Conservation (phyloP, 2,888 invertebrate genomes). For the Adela reaumurella region DNA sequence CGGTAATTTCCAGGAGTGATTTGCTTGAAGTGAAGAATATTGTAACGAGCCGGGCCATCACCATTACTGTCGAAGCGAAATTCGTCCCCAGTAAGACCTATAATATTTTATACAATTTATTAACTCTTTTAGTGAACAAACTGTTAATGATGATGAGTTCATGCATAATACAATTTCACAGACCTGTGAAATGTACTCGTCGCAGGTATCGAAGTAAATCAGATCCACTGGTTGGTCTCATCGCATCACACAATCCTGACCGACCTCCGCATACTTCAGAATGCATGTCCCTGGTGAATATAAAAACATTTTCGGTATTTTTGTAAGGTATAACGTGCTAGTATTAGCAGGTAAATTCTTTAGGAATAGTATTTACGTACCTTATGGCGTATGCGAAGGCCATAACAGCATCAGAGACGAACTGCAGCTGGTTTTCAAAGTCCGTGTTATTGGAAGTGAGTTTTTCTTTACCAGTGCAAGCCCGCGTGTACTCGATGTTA, state of each 20-base stretch:
- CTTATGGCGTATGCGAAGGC: conserved; percentile 87
- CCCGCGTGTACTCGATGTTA: conserved; percentile 65
- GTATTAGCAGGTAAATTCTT: not conserved
- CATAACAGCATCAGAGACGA: conserved; percentile 94
- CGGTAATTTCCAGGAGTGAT: conserved; percentile 66
- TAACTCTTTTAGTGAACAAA: too few relatives aligned
- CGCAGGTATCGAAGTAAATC: conserved; percentile 79
- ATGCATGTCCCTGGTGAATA: conserved; percentile 75
- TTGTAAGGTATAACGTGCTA: not conserved
- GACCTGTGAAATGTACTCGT: conserved; percentile 85
- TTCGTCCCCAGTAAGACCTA: conserved; percentile 84
- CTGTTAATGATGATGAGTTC: too few relatives aligned
- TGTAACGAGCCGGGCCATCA: conserved; percentile 92
- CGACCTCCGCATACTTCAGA: conserved; percentile 69
- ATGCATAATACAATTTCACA: too few relatives aligned
- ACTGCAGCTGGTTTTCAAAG: conserved; percentile 92
- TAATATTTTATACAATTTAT: too few relatives aligned
- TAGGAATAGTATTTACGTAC: conserved; percentile 42
- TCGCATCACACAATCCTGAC: conserved; percentile 78
- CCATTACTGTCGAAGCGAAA: conserved; percentile 89
- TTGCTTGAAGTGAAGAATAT: conserved; percentile 93
- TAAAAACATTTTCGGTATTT: not conserved
- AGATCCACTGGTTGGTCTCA: conserved; percentile 87
- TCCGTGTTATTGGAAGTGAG: conserved; percentile 74
- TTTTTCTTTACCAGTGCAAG: conserved; percentile 75